Evolutionary conservation across 2,113 vertebrate genomes (phyloP).

Genomic region (Stercorarius parasiticus): DNA sequence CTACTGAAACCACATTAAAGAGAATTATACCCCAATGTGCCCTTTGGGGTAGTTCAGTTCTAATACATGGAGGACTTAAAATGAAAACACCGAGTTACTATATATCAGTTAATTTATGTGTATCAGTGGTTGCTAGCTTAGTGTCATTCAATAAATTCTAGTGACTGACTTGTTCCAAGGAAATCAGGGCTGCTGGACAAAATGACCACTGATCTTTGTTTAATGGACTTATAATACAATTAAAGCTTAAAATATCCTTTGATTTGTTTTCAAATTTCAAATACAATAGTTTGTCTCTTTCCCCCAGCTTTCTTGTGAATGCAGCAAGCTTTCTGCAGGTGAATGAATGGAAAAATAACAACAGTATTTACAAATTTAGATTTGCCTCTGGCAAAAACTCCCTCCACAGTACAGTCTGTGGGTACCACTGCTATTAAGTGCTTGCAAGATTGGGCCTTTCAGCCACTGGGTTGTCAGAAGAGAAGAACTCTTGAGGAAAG

Average conservation of each 20-base stretch:
- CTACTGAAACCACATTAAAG: background rate
- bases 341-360: background rate
- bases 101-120: background rate
- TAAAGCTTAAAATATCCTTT: background rate
- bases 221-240: background rate
- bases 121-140: background rate
- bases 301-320: background rate
- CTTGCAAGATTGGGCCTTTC: background rate
- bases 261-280: background rate
- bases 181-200: background rate
- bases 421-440: background rate
- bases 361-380: background rate
- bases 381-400: background rate
- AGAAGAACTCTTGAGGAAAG: background rate
- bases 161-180: background rate
- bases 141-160: background rate
- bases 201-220: background rate
- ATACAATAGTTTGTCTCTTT: background rate
- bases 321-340: background rate
- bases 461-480: background rate
- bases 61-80: background rate
- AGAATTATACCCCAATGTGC: background rate
- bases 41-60: background rate
- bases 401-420: accelerated
- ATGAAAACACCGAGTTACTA: background rate